Base-by-base conservation (phyloP, 1,140 invertebrate species). In the Ceratina japonica region DNA sequence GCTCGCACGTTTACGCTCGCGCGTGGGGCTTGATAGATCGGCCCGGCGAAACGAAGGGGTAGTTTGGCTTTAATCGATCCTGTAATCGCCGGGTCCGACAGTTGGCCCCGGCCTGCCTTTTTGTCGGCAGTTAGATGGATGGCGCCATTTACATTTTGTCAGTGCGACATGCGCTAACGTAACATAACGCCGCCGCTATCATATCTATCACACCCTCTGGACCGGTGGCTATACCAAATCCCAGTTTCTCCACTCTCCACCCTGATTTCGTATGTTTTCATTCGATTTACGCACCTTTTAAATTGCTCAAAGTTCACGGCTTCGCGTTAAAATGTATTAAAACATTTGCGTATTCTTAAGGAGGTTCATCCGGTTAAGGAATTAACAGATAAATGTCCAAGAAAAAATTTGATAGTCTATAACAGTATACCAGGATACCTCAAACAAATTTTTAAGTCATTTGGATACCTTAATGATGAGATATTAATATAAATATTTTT, bases 121-220 rank as follows among this genome's bases (percentile, higher is more conserved):
- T 93, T 93, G 91, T 90, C 89, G 88, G 85, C 86, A 81, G 81
- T 87, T 89, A 92, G 92, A 93, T 92, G 91, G 92, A 93, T 93
- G 89, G 87, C 84, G 91, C 87, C 92, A 93, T 93, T 93, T 93
- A 92, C 92, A 93, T 93, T 92, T 92, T 92, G 92, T 92, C 92
- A 92, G 89, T 89, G 85, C 91, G 91, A 90, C 91, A 91, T 91
- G 91, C 91, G 89, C 87, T 87, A 89, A 79, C 75, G 75, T 78
- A 78, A 78, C 75, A 58, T 78, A 78, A 72, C 84, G 71, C 81
- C 64, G 75, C 82, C 79, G 87, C 86, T 92, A 91, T 91, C 91
- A 91, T 90, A 91, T 90, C 91, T 92, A 92, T 92, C 92, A 92
- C 87, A 85, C 82, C 82, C 84, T 80, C 73, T 81, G 76, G 66